These are phyloP conservation scores for Galerucella calmariensis DNA, from an alignment of 2,888 invertebrate genomes.

Conservation along the genomic window DNA sequence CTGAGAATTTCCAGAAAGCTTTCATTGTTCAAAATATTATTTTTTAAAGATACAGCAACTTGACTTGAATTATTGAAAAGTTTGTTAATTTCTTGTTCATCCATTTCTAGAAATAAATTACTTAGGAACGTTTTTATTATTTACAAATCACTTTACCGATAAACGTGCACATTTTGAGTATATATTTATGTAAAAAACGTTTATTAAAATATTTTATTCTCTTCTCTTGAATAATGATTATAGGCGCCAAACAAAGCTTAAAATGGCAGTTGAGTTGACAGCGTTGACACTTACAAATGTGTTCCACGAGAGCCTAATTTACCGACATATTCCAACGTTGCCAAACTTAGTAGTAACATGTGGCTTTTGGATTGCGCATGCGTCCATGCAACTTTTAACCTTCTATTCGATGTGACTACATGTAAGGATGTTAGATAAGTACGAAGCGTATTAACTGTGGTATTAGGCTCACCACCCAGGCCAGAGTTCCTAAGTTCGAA, in stretches of 20 bases:
- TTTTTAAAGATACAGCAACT: constrained; percentile 7
- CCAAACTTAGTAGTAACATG: too few relatives aligned
- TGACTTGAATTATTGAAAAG: constrained; percentile 14
- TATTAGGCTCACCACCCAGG: too few relatives aligned
- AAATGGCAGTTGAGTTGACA: not conserved
- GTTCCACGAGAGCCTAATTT: too few relatives aligned
- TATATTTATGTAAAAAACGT: not conserved
- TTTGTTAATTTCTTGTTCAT: constrained; percentile 15
- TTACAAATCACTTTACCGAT: not conserved
- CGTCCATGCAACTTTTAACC: too few relatives aligned
- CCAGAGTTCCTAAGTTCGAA: too few relatives aligned
- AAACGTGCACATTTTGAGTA: constrained; percentile 3
- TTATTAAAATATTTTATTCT: not conserved
- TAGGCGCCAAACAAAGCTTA: not conserved
- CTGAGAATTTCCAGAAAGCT: constrained; percentile 19
- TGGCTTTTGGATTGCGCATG: too few relatives aligned
- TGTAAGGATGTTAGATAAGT: too few relatives aligned
- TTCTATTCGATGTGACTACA: too few relatives aligned
- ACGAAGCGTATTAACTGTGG: too few relatives aligned
- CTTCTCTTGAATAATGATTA: not conserved
- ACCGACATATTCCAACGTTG: too few relatives aligned
- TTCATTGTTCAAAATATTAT: constrained; percentile 16
- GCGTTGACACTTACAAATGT: too few relatives aligned
- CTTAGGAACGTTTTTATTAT: not conserved
- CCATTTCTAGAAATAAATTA: constrained; percentile 20